Base-by-base conservation (phyloP, 2,797 vertebrate genomes). In the Sciurus carolinensis region DNA sequence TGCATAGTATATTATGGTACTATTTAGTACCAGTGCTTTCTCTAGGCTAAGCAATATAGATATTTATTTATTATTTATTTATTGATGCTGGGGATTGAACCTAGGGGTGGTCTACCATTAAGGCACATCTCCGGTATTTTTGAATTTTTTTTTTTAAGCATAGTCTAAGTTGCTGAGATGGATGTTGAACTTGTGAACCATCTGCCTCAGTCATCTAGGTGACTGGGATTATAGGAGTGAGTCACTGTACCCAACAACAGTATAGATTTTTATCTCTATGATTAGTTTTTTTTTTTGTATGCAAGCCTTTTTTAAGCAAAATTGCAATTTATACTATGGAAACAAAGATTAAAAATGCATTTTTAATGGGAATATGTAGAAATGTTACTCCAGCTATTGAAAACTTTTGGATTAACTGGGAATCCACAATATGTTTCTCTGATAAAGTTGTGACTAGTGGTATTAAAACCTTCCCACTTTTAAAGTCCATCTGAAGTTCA, bases 401-500 rank as follows among this genome's bases (percentile, higher is more conserved):
- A 42, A 67, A 67, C 14, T 71, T 87, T 93, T 75, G 10, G 9
- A 94, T 86, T 82, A 3, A 5, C 69, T 42, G 44, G 36, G 22
- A 72, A 50, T 22, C 54, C 3, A 69, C 26, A 18, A 4, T 86
- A 62, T 22, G 47, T 79, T 88, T 84, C 17, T 36, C 42, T 82
- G 20, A 42, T 91, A 81, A 57, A 89, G 76, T 71, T 80, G 26
- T 81, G 54, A 89, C 62, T 86, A 62, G 83, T n/a, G 10, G 5
- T 85, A 15, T 73, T 33, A 26, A 47, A 95, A 79, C 4, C 36
- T 83, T 52, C 17, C 13, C 24, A 59, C 42, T 79, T 91, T 54
- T 0, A 33, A 95, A 82, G 64, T 83, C 80, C 47, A 67, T 67
- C 28, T 79, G 42, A 75, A 82, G 33, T 89, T 93, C 54, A 93